Evolutionary conservation across 2,888 invertebrate species (phyloP).

Genomic region (Drosophila lutescens): DNA sequence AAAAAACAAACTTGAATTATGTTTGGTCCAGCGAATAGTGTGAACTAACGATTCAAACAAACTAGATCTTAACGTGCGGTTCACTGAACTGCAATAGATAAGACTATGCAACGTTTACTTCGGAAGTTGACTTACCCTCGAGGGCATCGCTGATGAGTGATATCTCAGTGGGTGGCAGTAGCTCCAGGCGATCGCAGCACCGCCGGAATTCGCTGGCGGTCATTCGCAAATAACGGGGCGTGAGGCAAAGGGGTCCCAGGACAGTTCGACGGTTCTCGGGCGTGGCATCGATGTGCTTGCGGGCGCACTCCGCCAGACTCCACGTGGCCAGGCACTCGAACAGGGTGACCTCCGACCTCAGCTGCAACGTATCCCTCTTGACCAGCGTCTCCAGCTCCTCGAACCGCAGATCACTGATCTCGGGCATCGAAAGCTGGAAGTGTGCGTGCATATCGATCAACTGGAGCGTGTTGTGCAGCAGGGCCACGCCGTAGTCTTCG

Average conservation of each 20-base stretch:
- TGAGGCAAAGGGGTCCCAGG: constrained; percentile 83
- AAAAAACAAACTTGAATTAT: no score
- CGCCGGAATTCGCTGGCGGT: constrained; percentile 78
- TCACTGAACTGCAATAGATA: background rate
- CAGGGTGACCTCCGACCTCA: constrained; percentile 82
- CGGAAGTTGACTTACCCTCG: constrained; percentile 65
- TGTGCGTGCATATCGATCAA: constrained; percentile 84
- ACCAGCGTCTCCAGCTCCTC: constrained; percentile 84
- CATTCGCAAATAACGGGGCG: constrained; percentile 83
- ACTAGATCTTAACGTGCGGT: background rate
- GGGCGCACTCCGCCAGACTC: constrained; percentile 83
- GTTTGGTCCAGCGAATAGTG: no score
- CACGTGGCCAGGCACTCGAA: constrained; percentile 84
- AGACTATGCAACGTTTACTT: background rate
- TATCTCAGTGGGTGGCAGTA: constrained; percentile 82
- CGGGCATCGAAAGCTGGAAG: constrained; percentile 78
- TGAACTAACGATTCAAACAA: background rate
- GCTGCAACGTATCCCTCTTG: constrained; percentile 83
- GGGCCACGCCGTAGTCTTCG: constrained; percentile 83
- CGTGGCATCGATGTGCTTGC: constrained; percentile 82
- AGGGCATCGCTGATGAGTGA: constrained; percentile 81
- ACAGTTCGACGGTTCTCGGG: constrained; percentile 83
- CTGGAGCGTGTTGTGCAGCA: constrained; percentile 83
- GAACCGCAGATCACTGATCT: constrained; percentile 82
- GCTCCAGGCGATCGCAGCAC: constrained; percentile 83